Base-by-base conservation (phyloP, 2,113 vertebrate species). In the Tupaia chinensis region DNA sequence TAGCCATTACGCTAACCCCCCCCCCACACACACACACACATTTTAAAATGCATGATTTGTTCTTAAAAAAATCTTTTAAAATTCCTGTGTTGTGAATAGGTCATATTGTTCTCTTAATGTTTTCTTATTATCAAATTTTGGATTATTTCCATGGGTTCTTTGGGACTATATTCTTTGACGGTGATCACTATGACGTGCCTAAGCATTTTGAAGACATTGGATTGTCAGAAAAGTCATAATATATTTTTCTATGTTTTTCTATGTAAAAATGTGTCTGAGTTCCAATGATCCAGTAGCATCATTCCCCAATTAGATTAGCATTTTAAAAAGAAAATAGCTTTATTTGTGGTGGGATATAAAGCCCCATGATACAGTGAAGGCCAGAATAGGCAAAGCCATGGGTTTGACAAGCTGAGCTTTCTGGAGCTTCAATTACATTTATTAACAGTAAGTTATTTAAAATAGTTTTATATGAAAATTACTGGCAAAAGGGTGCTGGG, bases 391-490 rank as follows among this genome's bases (percentile, higher is more conserved):
- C 10, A 66, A 89, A 32, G 19, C 2, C 65, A 68, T 27, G 3
- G 1, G 15, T 83, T 83, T 58, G 29, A 14, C 10, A 78, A 1
- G 10, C 15, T 23, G 19, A 22, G n/a, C 0, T 79, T 87, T 66
- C 61, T 13, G 1, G 12, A 54, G 27, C 9, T 58, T 10, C 8
- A 22, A 32, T 78, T 56, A 63, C 56, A 84, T 95, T 91, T 65
- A 82, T 85, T 84, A 58, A 77, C 16, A 15, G 22, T 60, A 76
- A 86, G 19, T 77, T 84, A 68, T 82, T 93, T 83, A 27, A 89
- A 91, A 56, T 14, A 68, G 9, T 87, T 96, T 93, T 58, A 61
- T 68, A 44, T 23, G 74, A 90, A 79, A 97, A 94, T 77, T 53
- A 63, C 1, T 22, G 20, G 53, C 58, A 7, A 14, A 70, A 53